These are phyloP conservation scores for Liparis tanakae DNA, from an alignment of 2,797 vertebrate genomes.

Conservation along the genomic window DNA sequence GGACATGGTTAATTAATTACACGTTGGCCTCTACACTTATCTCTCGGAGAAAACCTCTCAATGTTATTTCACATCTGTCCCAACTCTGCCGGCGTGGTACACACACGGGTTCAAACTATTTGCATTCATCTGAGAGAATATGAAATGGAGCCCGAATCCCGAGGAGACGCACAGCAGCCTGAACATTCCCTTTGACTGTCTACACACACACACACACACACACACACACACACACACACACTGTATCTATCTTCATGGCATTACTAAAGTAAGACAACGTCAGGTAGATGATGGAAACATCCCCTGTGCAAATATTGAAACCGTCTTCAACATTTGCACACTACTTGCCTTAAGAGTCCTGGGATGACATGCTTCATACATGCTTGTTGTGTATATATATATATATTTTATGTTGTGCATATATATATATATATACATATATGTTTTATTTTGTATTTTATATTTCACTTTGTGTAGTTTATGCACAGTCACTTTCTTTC, in stretches of 20 bases:
- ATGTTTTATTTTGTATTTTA: no score
- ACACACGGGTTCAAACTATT: conserved; percentile 6
- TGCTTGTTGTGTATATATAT: no score
- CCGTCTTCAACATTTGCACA: neutral
- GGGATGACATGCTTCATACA: neutral
- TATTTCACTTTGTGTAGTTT: no score
- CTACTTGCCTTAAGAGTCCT: neutral
- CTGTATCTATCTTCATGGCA: conserved; percentile 5
- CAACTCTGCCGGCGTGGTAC: conserved; percentile 13
- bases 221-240: no score
- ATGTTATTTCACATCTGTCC: conserved; percentile 53
- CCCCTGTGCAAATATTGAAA: neutral
- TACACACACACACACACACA: conserved; percentile 1
- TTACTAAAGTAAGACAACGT: conserved; percentile 40
- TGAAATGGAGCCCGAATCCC: conserved; percentile 26
- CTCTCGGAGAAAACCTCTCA: conserved; percentile 58
- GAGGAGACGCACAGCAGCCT: conserved; percentile 10
- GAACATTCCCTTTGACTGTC: conserved; percentile 24
- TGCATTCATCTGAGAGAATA: conserved; percentile 49
- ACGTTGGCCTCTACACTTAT: conserved; percentile 65
- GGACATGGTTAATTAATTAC: conserved; percentile 87
- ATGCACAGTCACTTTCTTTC: no score
- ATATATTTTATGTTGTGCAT: no score
- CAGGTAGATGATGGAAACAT: neutral
- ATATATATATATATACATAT: no score